Percentiles rank a stretch among this genome's conserved stretches.
Evolutionary conservation across 2,888 invertebrate genomes (phyloP).

Genomic region (Zygothrica quintamaculata): DNA sequence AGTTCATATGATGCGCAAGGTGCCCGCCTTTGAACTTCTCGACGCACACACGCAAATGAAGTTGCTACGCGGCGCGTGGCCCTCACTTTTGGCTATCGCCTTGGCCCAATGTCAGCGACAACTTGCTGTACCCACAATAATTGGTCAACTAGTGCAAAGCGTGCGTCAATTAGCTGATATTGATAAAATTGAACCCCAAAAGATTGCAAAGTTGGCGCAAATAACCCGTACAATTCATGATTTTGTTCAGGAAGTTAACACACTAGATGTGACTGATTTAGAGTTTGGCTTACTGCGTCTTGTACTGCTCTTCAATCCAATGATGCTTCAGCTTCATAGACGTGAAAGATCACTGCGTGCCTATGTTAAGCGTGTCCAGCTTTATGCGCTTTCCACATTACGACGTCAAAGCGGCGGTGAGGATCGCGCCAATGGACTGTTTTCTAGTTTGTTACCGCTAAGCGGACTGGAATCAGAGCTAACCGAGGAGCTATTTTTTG

Average conservation of each 20-base stretch:
- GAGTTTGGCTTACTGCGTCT: constrained; percentile 96
- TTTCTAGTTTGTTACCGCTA: constrained; percentile 88
- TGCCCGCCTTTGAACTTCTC: constrained; percentile 92
- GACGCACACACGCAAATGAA: constrained; percentile 93
- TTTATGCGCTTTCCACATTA: constrained; percentile 75
- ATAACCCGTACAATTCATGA: constrained; percentile 93
- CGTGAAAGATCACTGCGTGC: constrained; percentile 74
- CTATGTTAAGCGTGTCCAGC: constrained; percentile 80
- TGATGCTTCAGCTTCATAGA: constrained; percentile 84
- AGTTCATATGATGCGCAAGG: constrained; percentile 94
- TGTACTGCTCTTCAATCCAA: constrained; percentile 92
- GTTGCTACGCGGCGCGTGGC: constrained; percentile 95
- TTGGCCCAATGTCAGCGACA: constrained; percentile 92
- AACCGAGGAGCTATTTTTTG: constrained; percentile 96
- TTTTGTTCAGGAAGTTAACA: constrained; percentile 90
- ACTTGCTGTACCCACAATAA: constrained; percentile 91
- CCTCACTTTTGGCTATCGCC: constrained; percentile 95
- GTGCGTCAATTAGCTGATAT: constrained; percentile 83
- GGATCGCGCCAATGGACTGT: constrained; percentile 86
- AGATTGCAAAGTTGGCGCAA: constrained; percentile 91
- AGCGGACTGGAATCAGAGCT: constrained; percentile 90
- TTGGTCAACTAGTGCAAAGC: constrained; percentile 90
- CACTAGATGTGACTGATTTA: constrained; percentile 90
- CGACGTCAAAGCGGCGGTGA: constrained; percentile 69
- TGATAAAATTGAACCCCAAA: constrained; percentile 91